These are phyloP conservation scores for Silurus lanzhouensis DNA, from an alignment of 2,797 vertebrate species.

Conservation along the genomic window DNA sequence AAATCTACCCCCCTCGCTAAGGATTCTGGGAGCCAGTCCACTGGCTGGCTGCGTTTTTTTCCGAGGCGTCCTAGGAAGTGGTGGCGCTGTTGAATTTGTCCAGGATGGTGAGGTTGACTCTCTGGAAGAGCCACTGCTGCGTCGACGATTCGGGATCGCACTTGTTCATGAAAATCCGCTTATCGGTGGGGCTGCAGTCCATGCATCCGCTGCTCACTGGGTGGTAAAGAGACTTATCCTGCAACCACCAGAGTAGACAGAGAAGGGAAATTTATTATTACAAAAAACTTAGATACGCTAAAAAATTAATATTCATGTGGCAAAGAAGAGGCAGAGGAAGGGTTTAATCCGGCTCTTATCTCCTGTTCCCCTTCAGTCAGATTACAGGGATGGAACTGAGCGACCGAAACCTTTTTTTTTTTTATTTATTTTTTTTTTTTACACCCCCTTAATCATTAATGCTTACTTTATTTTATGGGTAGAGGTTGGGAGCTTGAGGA, in stretches of 20 bases:
- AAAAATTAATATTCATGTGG: constrained; percentile 44
- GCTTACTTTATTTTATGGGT: constrained; percentile 44
- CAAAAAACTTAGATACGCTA: constrained; percentile 5
- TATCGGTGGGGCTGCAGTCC: constrained; percentile 85
- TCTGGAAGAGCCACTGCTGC: constrained; percentile 89
- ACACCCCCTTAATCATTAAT: constrained; percentile 36
- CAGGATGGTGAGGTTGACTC: constrained; percentile 84
- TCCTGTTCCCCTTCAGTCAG: constrained; percentile 40
- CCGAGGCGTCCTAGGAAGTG: constrained; percentile 73
- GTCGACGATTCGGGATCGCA: constrained; percentile 85
- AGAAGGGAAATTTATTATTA: neutral
- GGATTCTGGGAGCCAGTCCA: constrained; percentile 56
- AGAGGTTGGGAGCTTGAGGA: constrained; percentile 32
- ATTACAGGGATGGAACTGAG: constrained; percentile 46
- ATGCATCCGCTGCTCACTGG: constrained; percentile 85
- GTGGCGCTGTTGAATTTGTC: constrained; percentile 80
- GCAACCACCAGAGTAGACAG: constrained; percentile 47
- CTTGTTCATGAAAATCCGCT: constrained; percentile 90
- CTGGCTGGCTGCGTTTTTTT: constrained; percentile 42
- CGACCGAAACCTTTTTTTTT: constrained; percentile 3
- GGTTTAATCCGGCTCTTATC: constrained; percentile 51
- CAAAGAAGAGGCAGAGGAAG: constrained; percentile 42
- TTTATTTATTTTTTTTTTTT: too few relatives aligned
- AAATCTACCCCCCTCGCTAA: constrained; percentile 67
- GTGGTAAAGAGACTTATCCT: constrained; percentile 88